Percentiles rank a stretch among this genome's conserved stretches.
Conservation (phyloP, 53 echinoderm and acorn worm species). For the Crossaster papposus region DNA sequence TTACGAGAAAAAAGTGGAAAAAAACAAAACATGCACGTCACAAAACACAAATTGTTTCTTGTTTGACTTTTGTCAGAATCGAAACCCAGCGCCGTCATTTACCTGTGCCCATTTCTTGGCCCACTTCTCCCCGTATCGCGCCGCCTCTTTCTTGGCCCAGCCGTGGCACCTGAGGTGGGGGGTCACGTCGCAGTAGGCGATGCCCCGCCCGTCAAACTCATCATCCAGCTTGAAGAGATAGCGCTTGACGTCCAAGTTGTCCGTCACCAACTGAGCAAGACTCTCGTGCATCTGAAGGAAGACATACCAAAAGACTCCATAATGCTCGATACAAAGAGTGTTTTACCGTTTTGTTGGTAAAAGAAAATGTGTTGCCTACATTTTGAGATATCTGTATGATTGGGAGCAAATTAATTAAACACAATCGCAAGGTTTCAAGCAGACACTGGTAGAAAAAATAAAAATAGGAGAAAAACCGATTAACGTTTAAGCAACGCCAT, state of each 20-base stretch:
- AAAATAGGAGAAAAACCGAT: too few species aligned
- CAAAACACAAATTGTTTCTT: too few species aligned
- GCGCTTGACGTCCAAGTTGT: slow-evolving; percentile 89
- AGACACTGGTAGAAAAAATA: too few species aligned
- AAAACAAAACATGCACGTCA: too few species aligned
- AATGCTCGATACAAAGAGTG: background rate
- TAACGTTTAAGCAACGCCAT: too few species aligned
- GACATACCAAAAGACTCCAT: background rate
- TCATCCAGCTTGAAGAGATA: slow-evolving; percentile 97
- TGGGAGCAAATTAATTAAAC: too few species aligned
- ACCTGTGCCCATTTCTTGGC: slow-evolving; percentile 95
- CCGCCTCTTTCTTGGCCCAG: slow-evolving; percentile 93
- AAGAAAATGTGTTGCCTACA: too few species aligned
- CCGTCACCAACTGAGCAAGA: slow-evolving; percentile 92
- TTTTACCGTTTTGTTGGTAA: background rate
- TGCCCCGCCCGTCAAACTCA: slow-evolving; percentile 95
- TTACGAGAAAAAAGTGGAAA: too few species aligned
- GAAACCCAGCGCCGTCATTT: too few species aligned
- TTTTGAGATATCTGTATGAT: too few species aligned
- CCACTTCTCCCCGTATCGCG: slow-evolving; percentile 95
- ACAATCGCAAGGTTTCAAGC: too few species aligned
- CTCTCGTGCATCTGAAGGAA: slow-evolving; percentile 57
- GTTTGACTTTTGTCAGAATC: too few species aligned
- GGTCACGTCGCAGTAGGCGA: slow-evolving; percentile 93
- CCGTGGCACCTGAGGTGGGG: slow-evolving; percentile 85